Base-by-base conservation (phyloP, 1,140 invertebrate genomes). In the Monochamus saltuarius region DNA sequence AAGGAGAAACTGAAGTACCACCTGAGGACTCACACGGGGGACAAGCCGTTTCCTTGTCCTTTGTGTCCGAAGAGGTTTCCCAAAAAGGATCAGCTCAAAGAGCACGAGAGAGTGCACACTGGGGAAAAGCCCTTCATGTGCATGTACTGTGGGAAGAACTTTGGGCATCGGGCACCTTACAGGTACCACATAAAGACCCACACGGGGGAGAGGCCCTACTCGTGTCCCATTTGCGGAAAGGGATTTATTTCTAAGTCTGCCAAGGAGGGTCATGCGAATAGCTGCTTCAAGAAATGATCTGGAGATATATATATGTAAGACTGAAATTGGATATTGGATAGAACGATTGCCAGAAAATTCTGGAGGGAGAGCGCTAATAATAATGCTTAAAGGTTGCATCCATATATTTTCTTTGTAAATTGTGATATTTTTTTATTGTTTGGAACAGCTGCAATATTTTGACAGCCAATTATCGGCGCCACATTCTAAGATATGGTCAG, bases 141-240 rank as follows among this genome's bases (percentile, higher is more conserved):
- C 72, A 81, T 80, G 61, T 79, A 82, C 56, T 94, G 91, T 75
- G 83, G 87, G 9, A 86, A 91, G 71, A 81, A 86, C 7, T 94
- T 94, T 75, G 89, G 87, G 0, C 90, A 92, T 75, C 84, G 89
- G 7, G 87, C 85, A 8, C 79, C 79, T 1, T 73, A 88, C 10
- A 81, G 84, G 36, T 86, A 87, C 4, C 80, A 81, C 52, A 71
- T 72, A 45, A 60, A 73, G 9, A 74, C 68, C 0, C 89, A 91
- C 77, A 90, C 87, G 16, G 89, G 89, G 7, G 87, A 90, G 69
- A 82, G 87, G 62, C 89, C 89, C 0, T 91, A 89, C 73, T 82
- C 82, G 66, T 91, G 89, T 73, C 78, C 78, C 43, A 80, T 83
- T 51, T 92, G 90, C 72, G 76, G 80, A 6, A 85, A 89, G 67